These are phyloP conservation scores for Mastigias papua DNA, from an alignment of 30 jellyfish, hydroid and myxozoan genomes.

Conservation along the genomic window DNA sequence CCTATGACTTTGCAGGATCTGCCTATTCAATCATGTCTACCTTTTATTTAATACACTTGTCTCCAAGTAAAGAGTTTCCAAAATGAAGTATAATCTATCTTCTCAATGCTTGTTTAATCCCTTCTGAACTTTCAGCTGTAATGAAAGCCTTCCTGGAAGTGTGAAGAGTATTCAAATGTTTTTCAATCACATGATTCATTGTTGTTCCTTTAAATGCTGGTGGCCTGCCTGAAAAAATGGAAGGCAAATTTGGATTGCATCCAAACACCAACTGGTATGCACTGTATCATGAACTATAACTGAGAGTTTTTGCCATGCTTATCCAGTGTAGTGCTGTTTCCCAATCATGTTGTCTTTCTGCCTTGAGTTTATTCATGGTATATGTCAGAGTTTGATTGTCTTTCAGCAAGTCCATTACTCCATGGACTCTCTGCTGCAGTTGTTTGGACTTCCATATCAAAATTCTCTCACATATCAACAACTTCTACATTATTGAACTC, in stretches of 20 bases:
- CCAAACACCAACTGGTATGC: background rate
- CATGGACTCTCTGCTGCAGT: background rate
- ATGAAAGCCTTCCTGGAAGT: background rate
- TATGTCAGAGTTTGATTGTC: background rate
- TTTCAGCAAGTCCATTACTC: background rate
- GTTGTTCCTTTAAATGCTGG: background rate
- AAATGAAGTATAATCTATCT: background rate
- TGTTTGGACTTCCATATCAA: background rate
- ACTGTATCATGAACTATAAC: background rate
- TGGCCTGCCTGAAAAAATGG: background rate
- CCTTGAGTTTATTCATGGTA: background rate
- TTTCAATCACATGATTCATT: background rate
- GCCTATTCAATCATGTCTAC: too few relatives aligned
- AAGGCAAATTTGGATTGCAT: background rate
- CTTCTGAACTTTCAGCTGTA: background rate
- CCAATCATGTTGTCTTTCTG: background rate
- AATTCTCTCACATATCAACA: background rate
- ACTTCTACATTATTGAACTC: background rate
- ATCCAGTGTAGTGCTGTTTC: background rate
- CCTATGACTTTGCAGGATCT: background rate
- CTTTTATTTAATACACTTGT: too few relatives aligned
- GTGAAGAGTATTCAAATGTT: background rate
- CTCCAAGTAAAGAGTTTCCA: background rate
- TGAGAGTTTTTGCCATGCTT: background rate
- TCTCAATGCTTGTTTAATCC: background rate